A percentile compares a stretch with the other conserved stretches of the same genome.
phyloP scores from a whole-genome alignment of 2,888 invertebrate species.

The Tiliacea citrago region DNA sequence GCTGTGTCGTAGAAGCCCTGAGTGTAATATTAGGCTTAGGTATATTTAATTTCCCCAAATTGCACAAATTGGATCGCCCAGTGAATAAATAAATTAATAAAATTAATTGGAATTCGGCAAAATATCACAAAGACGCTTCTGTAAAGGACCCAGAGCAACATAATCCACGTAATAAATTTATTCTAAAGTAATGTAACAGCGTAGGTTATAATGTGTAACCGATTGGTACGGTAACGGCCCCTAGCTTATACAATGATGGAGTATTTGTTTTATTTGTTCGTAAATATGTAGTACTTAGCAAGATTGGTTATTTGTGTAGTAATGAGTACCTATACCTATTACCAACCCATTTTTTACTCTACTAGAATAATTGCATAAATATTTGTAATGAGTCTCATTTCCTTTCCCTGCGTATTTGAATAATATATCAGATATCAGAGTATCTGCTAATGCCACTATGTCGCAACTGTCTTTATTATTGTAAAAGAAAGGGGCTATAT shows the following conservation, averaged over 20 bases:
- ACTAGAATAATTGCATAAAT: neutral
- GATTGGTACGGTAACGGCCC: slow-evolving; percentile 16
- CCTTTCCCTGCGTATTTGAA: neutral
- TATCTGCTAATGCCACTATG: neutral
- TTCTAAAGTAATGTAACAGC: slow-evolving; percentile 58
- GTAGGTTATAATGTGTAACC: slow-evolving; percentile 44
- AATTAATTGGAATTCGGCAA: slow-evolving; percentile 33
- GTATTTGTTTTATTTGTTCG: neutral
- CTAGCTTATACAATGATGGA: slow-evolving; percentile 29
- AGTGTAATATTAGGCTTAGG: slow-evolving; percentile 12
- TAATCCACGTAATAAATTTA: slow-evolving; percentile 51
- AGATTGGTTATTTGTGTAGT: neutral
- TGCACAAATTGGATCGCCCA: slow-evolving; percentile 26
- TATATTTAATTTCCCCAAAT: neutral
- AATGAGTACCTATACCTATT: neutral
- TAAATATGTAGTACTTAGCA: neutral
- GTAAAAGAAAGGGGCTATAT: slow-evolving; percentile 21
- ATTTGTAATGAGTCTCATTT: neutral
- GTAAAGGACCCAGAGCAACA: slow-evolving; percentile 50
- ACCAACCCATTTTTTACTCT: neutral
- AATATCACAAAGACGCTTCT: slow-evolving; percentile 64
- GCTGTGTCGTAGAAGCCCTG: slow-evolving; percentile 3
- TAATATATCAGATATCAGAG: neutral
- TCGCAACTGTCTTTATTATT: neutral
- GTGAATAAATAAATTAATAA: slow-evolving; percentile 20